Evolutionary conservation across 1,140 invertebrate species (phyloP), one percentile per base, ranked within the genome.

Genomic region (Pachypeltis micranthus): DNA sequence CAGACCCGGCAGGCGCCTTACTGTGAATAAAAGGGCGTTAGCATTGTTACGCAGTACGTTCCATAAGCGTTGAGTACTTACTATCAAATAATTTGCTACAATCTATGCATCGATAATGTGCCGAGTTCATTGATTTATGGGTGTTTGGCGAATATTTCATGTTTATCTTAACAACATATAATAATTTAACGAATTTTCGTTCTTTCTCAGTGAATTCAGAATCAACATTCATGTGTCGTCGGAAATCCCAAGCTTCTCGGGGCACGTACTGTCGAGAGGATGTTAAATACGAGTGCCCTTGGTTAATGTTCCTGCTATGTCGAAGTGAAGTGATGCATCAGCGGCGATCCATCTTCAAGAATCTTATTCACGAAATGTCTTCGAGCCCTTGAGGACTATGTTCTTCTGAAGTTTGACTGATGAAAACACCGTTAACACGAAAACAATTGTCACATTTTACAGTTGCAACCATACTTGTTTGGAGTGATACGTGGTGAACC

Each of bases 231-330:
- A 82, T 69, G 82, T 84, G 67, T 75, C 75, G 68, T 82, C 84
- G 59, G 73, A 62, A 16, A 67, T 74, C 12, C 63, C 67, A 0
- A 69, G 7, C 34, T 7, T 10, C 34, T 10, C 34, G 72, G 2
- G 77, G 80, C 59, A 81, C 83, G 0, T 73, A 74, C 26, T 81
- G 81, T 66, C 71, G 72, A 29, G 84, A 87, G 73, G 76, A 72
- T 4, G 76, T 86, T 21, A 68, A 76, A 24, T 86, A 83, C 68
- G 78, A 85, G 69, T 86, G 84, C 66, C 83, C 84, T 1, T 72
- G 78, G 10, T 62, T 80, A 0, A 72, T 85, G 39, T 77, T 78
- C 10, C 60, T 25, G 1, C 73, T 82, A 59, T 87, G 85, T 63
- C 69, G 74, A 21, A 76, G 74, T 28, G 83, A 85, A 74, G 76